Percentiles rank a stretch among this genome's conserved stretches.
Evolutionary conservation across 2,888 invertebrate species (phyloP).

Genomic region (Oasisia sp.): DNA sequence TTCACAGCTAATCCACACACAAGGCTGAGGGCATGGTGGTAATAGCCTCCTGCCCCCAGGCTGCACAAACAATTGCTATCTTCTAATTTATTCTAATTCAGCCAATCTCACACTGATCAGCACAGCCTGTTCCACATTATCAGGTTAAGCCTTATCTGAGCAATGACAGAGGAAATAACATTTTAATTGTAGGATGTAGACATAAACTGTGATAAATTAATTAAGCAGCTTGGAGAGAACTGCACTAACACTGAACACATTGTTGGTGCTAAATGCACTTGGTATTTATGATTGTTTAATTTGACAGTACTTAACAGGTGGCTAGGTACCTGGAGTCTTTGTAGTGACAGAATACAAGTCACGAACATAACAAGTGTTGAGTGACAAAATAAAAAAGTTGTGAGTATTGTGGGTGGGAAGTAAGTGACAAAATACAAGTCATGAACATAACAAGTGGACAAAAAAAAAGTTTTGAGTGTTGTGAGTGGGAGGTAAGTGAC

Average conservation of each 20-base stretch:
- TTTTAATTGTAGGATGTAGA: neutral
- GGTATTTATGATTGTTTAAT: neutral
- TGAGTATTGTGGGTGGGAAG: neutral
- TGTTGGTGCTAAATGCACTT: neutral
- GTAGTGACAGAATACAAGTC: neutral
- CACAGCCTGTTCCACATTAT: neutral
- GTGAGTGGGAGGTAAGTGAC: neutral
- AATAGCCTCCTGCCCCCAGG: neutral
- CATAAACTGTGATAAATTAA: neutral
- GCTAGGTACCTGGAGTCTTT: neutral
- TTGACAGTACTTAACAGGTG: neutral
- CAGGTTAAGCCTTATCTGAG: neutral
- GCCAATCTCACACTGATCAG: neutral
- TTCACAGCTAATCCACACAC: neutral
- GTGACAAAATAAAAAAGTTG: neutral
- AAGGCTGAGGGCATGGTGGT: neutral
- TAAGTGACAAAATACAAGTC: neutral
- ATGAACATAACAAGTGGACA: neutral
- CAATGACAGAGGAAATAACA: neutral
- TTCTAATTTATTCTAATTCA: constrained; percentile 7
- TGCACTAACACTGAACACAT: neutral
- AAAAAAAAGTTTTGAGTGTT: too few relatives aligned
- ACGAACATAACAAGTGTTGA: neutral
- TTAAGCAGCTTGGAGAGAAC: neutral
- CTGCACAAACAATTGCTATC: neutral